phyloP scores from a whole-genome alignment of 2,888 invertebrate species.

The Eudasyphora cyanicolor region DNA sequence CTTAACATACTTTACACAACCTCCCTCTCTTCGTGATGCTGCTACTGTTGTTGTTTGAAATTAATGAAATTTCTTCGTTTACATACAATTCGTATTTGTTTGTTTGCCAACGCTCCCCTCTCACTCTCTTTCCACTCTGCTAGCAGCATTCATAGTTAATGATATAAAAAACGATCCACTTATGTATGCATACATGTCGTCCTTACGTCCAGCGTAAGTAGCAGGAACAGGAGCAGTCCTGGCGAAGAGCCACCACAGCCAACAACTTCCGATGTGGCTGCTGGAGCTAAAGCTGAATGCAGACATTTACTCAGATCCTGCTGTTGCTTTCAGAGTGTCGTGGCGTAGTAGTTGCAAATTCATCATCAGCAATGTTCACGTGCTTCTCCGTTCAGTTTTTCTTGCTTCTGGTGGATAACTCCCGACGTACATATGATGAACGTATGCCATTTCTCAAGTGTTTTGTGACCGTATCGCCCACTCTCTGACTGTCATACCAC shows the following conservation, averaged over 20 bases:
- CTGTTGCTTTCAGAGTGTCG: background rate
- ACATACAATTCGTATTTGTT: slow-evolving; percentile 36
- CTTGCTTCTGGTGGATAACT: background rate
- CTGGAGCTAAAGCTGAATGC: background rate
- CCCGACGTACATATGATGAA: slow-evolving; percentile 2
- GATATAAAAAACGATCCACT: slow-evolving; percentile 37
- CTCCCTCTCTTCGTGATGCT: background rate
- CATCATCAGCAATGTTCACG: slow-evolving; percentile 6
- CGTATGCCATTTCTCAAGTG: slow-evolving; percentile 42
- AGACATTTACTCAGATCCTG: slow-evolving; percentile 1
- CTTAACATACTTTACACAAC: background rate
- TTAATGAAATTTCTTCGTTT: slow-evolving; percentile 41
- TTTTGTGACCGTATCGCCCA: background rate
- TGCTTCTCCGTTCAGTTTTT: background rate
- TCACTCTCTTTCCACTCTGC: background rate
- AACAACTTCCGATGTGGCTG: background rate
- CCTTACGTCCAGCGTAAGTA: background rate
- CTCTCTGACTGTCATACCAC: background rate
- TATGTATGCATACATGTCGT: slow-evolving; percentile 32
- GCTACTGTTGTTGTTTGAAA: slow-evolving; percentile 23
- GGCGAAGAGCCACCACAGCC: background rate
- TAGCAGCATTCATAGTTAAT: slow-evolving; percentile 16
- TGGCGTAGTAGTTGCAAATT: slow-evolving; percentile 11
- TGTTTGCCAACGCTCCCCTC: background rate
- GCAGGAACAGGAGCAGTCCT: too few species aligned